phyloP scores from a whole-genome alignment of 2,888 invertebrate species.

The Oscheius sp. region DNA sequence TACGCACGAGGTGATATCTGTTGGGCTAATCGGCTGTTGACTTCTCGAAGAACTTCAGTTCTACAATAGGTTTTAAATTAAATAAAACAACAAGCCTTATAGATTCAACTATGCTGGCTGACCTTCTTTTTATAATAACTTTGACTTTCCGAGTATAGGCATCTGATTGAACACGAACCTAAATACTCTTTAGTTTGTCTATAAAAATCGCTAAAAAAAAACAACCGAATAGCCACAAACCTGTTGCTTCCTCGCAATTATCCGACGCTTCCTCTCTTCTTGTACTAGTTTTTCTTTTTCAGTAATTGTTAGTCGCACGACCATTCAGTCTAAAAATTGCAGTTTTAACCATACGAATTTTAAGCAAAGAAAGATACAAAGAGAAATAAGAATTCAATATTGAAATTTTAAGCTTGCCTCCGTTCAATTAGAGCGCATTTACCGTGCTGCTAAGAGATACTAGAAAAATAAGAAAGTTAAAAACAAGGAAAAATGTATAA shows the following conservation, averaged over 20 bases:
- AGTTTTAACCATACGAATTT: too few species aligned
- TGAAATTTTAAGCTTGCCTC: too few species aligned
- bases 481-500: too few species aligned
- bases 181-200: neutral
- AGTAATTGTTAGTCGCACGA: slow-evolving; percentile 33
- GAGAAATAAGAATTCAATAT: too few species aligned
- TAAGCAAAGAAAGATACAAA: too few species aligned
- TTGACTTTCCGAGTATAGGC: slow-evolving; percentile 5
- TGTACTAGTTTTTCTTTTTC: slow-evolving; percentile 35
- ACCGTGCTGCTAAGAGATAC: too few species aligned
- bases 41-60: neutral
- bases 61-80: neutral
- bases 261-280: slow-evolving; percentile 40
- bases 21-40: neutral
- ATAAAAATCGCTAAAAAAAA: neutral
- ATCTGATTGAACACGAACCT: slow-evolving; percentile 30
- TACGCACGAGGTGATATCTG: neutral
- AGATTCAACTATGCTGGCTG: neutral
- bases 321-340: neutral
- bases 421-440: too few species aligned
- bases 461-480: too few species aligned
- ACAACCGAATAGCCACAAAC: slow-evolving; percentile 14
- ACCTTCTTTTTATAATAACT: neutral
- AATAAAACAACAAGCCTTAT: slow-evolving; percentile 13
- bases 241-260: slow-evolving; percentile 41